A percentile compares a stretch with the other conserved stretches of the same genome.
Evolutionary conservation across 2,797 vertebrate species (phyloP).

Genomic region (Micrastur ruficollis): DNA sequence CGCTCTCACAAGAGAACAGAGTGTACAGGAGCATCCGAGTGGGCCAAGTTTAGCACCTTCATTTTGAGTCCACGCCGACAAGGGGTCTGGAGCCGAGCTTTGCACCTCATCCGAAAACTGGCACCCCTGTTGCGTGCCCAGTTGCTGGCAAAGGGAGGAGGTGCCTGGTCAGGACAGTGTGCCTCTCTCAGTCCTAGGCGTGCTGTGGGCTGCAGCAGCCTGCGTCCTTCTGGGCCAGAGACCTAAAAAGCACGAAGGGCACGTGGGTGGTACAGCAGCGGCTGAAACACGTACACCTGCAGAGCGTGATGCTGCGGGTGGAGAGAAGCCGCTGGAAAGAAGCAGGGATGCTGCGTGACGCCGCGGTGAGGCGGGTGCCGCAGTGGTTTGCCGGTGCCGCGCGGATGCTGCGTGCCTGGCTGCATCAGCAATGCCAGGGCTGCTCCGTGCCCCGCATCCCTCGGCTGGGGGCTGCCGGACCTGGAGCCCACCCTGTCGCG

Average conservation of each 20-base stretch:
- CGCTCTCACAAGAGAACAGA: background rate
- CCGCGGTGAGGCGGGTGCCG: fast-evolving
- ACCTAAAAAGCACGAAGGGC: background rate
- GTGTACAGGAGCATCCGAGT: background rate
- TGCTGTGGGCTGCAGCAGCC: background rate
- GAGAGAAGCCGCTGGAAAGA: background rate
- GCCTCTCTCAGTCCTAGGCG: background rate
- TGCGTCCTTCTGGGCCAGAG: fast-evolving
- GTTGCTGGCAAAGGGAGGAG: background rate
- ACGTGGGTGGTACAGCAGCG: fast-evolving
- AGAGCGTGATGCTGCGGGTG: background rate
- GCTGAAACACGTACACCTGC: fast-evolving
- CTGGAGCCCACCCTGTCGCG: fast-evolving
- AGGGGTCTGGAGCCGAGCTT: background rate
- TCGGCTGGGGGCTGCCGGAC: background rate
- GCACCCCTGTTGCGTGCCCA: background rate
- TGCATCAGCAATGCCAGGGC: background rate
- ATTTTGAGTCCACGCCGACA: background rate
- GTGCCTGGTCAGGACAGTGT: background rate
- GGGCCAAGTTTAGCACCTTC: background rate
- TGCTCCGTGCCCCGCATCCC: fast-evolving
- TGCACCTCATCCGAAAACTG: background rate
- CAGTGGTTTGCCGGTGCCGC: background rate
- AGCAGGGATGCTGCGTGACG: background rate
- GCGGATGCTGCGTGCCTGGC: background rate